These are phyloP conservation scores for Spatula versicolor DNA, from an alignment of 2,797 vertebrate species.

Conservation along the genomic window DNA sequence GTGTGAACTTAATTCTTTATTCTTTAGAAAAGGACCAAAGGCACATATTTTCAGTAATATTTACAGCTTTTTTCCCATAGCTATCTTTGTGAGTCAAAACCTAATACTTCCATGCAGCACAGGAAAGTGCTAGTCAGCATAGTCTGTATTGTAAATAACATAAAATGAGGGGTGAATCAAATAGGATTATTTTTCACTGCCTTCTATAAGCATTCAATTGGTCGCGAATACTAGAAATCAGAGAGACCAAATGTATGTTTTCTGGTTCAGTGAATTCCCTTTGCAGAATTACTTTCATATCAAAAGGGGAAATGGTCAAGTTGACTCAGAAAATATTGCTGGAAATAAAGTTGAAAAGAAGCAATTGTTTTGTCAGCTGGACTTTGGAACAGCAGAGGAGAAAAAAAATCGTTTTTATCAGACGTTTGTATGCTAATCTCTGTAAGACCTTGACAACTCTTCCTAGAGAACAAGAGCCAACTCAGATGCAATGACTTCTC, in stretches of 20 bases:
- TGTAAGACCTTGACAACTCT: not conserved
- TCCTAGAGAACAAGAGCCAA: not conserved
- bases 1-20: not conserved
- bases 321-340: slow-evolving; percentile 47
- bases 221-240: slow-evolving; percentile 53
- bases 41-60: not conserved
- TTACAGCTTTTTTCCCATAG: not conserved
- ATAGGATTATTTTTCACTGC: slow-evolving; percentile 54
- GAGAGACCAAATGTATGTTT: slow-evolving; percentile 40
- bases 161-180: slow-evolving; percentile 52
- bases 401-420: not conserved
- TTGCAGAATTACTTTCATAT: slow-evolving; percentile 51
- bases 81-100: not conserved
- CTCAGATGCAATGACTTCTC: not conserved
- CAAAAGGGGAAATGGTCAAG: slow-evolving; percentile 46
- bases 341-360: slow-evolving; percentile 45
- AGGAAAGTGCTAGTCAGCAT: slow-evolving; percentile 40
- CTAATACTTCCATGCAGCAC: not conserved
- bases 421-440: not conserved
- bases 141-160: slow-evolving; percentile 49
- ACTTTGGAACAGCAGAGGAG: not conserved
- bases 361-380: slow-evolving; percentile 28
- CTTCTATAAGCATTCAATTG: slow-evolving; percentile 58
- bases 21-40: not conserved
- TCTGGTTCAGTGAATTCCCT: slow-evolving; percentile 36